Percentiles rank a stretch among this genome's conserved stretches.
phyloP scores from a whole-genome alignment of 2,888 invertebrate genomes.

The Erebia palarica region DNA sequence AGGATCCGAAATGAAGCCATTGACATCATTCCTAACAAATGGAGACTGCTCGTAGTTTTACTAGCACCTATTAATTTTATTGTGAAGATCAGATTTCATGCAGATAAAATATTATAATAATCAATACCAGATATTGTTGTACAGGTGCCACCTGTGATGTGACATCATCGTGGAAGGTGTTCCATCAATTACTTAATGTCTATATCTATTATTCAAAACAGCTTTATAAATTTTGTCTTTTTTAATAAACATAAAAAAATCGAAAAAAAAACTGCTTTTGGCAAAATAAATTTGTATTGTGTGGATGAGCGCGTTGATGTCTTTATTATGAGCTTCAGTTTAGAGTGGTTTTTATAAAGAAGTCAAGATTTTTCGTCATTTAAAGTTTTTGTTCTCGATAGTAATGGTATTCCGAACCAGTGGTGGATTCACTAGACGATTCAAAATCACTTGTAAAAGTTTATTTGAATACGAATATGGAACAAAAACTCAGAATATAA shows the following conservation, averaged over 20 bases:
- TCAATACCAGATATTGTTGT: background rate
- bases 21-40: background rate
- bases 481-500: too few relatives aligned
- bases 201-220: background rate
- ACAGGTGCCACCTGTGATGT: background rate
- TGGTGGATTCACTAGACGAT: too few relatives aligned
- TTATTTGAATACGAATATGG: too few relatives aligned
- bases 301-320: slow-evolving; percentile 52
- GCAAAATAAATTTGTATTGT: background rate
- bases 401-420: too few relatives aligned
- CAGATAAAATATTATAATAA: background rate
- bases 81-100: background rate
- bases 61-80: background rate
- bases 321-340: slow-evolving; percentile 47
- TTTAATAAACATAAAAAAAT: too few relatives aligned
- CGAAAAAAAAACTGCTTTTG: too few relatives aligned
- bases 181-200: background rate
- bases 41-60: background rate
- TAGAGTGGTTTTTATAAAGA: too few relatives aligned
- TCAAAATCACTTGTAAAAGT: too few relatives aligned
- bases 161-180: background rate
- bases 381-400: too few relatives aligned
- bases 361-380: too few relatives aligned
- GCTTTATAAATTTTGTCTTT: too few relatives aligned
- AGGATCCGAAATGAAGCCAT: background rate